A percentile compares a stretch with the other conserved stretches of the same genome.
Evolutionary conservation across 2,113 vertebrate species (phyloP).

Genomic region (Paradoxurus hermaphroditus): DNA sequence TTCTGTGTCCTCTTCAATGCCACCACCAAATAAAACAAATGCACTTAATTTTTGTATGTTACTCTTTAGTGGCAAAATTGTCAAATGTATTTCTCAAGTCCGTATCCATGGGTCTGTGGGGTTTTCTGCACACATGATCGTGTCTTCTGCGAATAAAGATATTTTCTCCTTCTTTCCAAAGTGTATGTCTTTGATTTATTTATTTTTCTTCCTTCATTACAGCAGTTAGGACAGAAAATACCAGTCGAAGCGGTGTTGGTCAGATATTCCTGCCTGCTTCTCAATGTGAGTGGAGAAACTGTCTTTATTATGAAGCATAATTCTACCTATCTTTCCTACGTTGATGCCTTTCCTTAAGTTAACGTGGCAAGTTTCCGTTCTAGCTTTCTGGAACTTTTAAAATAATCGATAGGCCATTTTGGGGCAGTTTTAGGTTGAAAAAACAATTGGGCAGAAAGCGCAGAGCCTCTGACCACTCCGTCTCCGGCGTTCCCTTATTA

Average conservation of each 20-base stretch:
- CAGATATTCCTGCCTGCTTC: not conserved
- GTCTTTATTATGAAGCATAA: not conserved
- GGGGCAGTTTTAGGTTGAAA: not conserved
- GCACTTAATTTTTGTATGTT: not conserved
- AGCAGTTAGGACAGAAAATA: not conserved
- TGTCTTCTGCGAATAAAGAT: not conserved
- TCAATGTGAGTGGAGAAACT: not conserved
- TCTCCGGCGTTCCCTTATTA: not conserved
- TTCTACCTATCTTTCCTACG: not conserved
- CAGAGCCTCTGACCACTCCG: not conserved
- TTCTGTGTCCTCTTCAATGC: not conserved
- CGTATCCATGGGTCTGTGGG: not conserved
- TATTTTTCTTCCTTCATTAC: not conserved
- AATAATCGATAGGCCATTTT: not conserved
- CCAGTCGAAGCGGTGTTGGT: not conserved
- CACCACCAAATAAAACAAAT: not conserved
- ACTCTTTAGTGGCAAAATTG: not conserved
- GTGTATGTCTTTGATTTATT: not conserved
- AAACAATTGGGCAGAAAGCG: not conserved
- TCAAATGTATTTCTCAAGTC: not conserved
- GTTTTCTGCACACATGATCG: not conserved
- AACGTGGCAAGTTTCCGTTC: not conserved
- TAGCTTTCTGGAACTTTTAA: not conserved
- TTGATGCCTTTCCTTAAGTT: not conserved
- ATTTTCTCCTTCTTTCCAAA: not conserved